phyloP scores from a whole-genome alignment of 2,888 invertebrate genomes.

The Luperina nickerlii region DNA sequence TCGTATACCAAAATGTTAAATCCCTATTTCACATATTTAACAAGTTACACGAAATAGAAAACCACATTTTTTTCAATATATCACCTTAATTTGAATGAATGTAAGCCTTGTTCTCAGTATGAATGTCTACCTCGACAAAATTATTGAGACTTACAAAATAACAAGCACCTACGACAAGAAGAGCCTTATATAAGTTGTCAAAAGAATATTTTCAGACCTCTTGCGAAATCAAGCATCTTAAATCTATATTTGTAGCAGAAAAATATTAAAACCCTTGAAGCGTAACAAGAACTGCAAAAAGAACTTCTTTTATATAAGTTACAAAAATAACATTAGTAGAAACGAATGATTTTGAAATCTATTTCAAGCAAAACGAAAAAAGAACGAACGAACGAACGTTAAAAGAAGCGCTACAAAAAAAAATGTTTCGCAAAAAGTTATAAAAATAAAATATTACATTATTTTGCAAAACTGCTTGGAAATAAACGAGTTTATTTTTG shows the following conservation, averaged over 20 bases:
- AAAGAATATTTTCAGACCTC: constrained; percentile 24
- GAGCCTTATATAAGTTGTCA: neutral
- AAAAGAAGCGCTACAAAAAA: neutral
- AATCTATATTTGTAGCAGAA: constrained; percentile 9
- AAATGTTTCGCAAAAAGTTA: neutral
- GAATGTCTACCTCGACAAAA: neutral
- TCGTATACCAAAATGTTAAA: too few species aligned
- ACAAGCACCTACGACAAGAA: constrained; percentile 5
- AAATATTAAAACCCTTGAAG: constrained; percentile 22
- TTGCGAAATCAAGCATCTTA: constrained; percentile 18
- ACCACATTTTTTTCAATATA: too few species aligned
- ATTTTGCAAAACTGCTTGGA: constrained; percentile 5
- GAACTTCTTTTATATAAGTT: neutral
- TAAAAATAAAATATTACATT: neutral
- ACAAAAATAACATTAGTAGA: neutral
- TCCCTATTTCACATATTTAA: too few species aligned
- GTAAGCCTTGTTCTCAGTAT: constrained; percentile 10
- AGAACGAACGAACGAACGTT: too few species aligned
- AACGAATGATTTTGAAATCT: constrained; percentile 6
- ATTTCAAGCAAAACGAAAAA: neutral
- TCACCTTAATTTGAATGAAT: constrained; percentile 14
- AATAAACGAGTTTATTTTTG: neutral
- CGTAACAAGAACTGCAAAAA: constrained; percentile 7
- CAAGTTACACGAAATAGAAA: too few species aligned
- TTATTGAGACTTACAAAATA: neutral